phyloP scores from a whole-genome alignment of 2,888 invertebrate species.

The Drosophila peninsularis region DNA sequence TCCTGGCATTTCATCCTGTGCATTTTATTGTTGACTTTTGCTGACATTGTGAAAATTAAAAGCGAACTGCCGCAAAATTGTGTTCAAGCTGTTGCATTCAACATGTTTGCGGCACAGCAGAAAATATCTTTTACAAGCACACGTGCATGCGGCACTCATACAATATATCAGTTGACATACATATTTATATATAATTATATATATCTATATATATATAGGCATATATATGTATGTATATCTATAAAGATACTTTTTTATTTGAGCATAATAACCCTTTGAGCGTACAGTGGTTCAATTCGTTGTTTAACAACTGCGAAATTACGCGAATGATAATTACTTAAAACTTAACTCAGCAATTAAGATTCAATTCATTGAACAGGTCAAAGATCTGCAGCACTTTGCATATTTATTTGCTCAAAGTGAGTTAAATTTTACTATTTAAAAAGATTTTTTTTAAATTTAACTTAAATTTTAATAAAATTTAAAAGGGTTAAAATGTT shows the following conservation, averaged over 20 bases:
- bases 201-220: background rate
- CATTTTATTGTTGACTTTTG: constrained; percentile 70
- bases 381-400: background rate
- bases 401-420: too few relatives aligned
- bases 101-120: constrained; percentile 31
- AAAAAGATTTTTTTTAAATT: background rate
- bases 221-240: background rate
- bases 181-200: background rate
- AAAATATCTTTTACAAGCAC: constrained; percentile 31
- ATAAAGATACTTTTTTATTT: background rate
- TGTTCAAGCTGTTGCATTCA: constrained; percentile 48
- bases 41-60: constrained; percentile 69
- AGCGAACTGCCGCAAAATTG: constrained; percentile 46
- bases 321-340: constrained; percentile 1
- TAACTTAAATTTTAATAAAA: background rate
- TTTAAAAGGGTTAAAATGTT: background rate
- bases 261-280: constrained; percentile 9
- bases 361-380: constrained; percentile 1
- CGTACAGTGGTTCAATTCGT: constrained; percentile 1
- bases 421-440: background rate
- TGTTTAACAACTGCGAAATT: constrained; percentile 8
- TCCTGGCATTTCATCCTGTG: constrained; percentile 30
- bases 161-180: constrained; percentile 1
- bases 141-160: background rate
- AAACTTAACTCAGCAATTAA: background rate